Conservation (phyloP, 2,113 vertebrate species). For the Mesitornis unicolor region DNA sequence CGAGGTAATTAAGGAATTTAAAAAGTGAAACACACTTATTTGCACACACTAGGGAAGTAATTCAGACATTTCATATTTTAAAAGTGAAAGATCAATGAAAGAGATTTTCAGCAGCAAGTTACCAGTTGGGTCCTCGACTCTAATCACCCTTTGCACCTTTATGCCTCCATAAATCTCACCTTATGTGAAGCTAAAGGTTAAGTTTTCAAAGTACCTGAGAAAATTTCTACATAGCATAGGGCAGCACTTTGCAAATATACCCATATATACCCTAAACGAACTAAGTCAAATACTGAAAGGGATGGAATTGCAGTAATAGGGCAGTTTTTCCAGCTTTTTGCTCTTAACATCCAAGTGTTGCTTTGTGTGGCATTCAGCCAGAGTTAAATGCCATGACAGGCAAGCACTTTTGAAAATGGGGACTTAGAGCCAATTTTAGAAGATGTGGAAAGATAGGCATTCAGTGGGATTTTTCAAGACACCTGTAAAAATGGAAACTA, state of each 20-base stretch:
- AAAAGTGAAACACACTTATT: conserved; percentile 51
- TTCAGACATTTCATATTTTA: conserved; percentile 53
- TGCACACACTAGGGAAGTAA: conserved; percentile 57
- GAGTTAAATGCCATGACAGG: background rate
- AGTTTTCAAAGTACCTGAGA: background rate
- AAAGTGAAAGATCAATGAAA: conserved; percentile 22
- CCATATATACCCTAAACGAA: background rate
- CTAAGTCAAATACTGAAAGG: background rate
- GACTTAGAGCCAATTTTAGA: background rate
- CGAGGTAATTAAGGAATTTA: background rate
- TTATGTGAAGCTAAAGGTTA: background rate
- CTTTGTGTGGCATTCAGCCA: background rate
- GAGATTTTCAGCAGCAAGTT: conserved; percentile 35
- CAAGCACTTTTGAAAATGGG: background rate
- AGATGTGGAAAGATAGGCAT: background rate
- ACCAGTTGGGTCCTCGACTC: background rate
- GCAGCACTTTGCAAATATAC: background rate
- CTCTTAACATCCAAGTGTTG: background rate
- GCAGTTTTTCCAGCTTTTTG: background rate
- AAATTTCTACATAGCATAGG: background rate
- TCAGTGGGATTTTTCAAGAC: background rate
- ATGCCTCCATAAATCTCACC: background rate
- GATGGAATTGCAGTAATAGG: background rate
- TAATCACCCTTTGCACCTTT: conserved; percentile 20
- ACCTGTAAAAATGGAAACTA: background rate